A percentile compares a stretch with the other conserved stretches of the same genome.
phyloP scores from a whole-genome alignment of 2,113 vertebrate species.

The Panthera uncia region DNA sequence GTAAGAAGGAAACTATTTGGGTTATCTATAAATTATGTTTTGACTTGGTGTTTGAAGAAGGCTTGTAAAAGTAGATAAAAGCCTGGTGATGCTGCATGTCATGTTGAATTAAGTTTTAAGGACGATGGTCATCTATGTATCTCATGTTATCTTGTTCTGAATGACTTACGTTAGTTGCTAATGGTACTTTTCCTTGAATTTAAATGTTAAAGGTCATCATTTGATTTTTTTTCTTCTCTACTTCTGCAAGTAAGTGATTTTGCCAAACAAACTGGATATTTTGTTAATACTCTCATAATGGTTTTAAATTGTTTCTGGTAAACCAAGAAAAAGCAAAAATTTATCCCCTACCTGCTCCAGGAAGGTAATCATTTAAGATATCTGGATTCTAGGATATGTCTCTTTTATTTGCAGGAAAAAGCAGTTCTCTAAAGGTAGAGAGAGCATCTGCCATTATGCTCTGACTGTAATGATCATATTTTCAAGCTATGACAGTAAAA shows the following conservation, averaged over 20 bases:
- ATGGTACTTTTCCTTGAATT: slow-evolving; percentile 36
- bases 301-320: slow-evolving; percentile 4
- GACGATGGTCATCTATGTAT: background rate
- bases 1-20: background rate
- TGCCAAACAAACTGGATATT: background rate
- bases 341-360: background rate
- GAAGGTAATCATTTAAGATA: background rate
- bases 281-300: background rate
- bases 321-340: background rate
- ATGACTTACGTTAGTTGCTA: slow-evolving; percentile 32
- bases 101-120: background rate
- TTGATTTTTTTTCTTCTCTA: background rate
- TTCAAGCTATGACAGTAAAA: background rate
- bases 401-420: background rate
- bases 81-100: background rate
- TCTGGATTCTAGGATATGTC: background rate
- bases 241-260: slow-evolving; percentile 3
- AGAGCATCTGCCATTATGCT: background rate
- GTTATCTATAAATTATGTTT: background rate
- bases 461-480: background rate
- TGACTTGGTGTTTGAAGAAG: background rate
- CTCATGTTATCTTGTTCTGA: background rate
- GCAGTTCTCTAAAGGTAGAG: background rate
- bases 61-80: background rate
- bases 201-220: background rate